Conservation (phyloP, 2,888 invertebrate species). For the Pycnomerus fuliginosus region DNA sequence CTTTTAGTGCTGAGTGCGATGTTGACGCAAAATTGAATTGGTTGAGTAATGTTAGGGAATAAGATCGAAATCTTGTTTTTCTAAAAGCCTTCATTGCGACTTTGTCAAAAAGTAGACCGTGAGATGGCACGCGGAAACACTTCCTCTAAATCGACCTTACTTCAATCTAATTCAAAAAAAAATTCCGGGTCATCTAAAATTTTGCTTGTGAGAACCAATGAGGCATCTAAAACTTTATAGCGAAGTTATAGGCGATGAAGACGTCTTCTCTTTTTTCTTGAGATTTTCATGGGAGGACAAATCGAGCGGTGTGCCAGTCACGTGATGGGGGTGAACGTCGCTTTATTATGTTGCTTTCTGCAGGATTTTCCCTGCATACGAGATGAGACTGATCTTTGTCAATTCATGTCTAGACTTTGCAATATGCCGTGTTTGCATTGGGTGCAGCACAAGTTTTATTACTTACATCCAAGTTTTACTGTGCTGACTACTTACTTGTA, state of each 20-base stretch:
- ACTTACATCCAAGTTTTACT: too few relatives aligned
- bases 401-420: slow-evolving; percentile 17
- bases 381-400: slow-evolving; percentile 17
- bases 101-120: slow-evolving; percentile 1
- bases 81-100: slow-evolving; percentile 5
- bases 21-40: slow-evolving; percentile 14
- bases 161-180: too few relatives aligned
- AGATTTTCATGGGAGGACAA: too few relatives aligned
- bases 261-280: too few relatives aligned
- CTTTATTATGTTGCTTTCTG: slow-evolving; percentile 17
- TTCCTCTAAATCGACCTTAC: too few relatives aligned
- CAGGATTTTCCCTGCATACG: slow-evolving; percentile 10
- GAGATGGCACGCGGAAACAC: too few relatives aligned
- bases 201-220: not conserved
- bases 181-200: not conserved
- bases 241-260: not conserved
- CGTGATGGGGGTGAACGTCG: slow-evolving; percentile 18
- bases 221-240: slow-evolving; percentile 5
- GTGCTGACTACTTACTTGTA: too few relatives aligned
- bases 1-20: slow-evolving; percentile 16
- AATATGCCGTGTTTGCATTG: too few relatives aligned
- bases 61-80: slow-evolving; percentile 17
- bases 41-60: slow-evolving; percentile 12
- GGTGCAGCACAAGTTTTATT: too few relatives aligned
- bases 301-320: slow-evolving; percentile 9